A percentile compares a stretch with the other conserved stretches of the same genome.
Conservation (phyloP, 92 coral and sea anemone species). For the Epizoanthus ramosus region DNA sequence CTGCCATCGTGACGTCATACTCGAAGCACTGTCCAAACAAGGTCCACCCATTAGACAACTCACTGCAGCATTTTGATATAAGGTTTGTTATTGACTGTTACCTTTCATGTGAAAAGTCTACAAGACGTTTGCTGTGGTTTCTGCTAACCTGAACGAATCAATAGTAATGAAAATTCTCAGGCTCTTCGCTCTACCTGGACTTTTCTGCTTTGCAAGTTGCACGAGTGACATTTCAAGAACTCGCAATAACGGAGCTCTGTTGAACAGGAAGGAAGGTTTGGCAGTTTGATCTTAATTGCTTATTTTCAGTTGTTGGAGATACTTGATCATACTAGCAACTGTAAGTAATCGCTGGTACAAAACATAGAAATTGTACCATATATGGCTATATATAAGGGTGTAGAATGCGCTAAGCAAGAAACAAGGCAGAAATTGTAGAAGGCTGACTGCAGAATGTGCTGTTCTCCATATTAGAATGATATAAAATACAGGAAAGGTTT, state of each 20-base stretch:
- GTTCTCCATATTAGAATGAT: too few species aligned
- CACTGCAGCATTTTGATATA: not conserved
- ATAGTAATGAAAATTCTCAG: not conserved
- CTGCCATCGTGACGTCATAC: not conserved
- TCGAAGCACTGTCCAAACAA: not conserved
- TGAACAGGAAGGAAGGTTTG: slow-evolving; percentile 21
- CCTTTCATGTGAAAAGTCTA: not conserved
- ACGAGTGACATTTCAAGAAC: not conserved
- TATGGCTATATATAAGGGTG: too few species aligned
- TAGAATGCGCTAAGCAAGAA: too few species aligned
- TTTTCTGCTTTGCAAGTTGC: not conserved
- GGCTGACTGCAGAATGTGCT: too few species aligned
- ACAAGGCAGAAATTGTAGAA: too few species aligned
- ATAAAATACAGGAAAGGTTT: too few species aligned
- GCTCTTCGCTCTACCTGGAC: not conserved
- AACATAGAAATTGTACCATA: too few species aligned
- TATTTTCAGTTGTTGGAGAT: not conserved
- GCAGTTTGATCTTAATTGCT: not conserved
- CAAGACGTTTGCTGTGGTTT: not conserved
- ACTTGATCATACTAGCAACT: not conserved
- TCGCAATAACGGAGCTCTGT: not conserved
- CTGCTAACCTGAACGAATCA: not conserved
- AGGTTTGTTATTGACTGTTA: not conserved
- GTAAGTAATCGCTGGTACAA: not conserved
- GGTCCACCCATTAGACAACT: not conserved